Evolutionary conservation across 1,140 invertebrate species (phyloP).

Genomic region (Cyphomyrmex costatus): DNA sequence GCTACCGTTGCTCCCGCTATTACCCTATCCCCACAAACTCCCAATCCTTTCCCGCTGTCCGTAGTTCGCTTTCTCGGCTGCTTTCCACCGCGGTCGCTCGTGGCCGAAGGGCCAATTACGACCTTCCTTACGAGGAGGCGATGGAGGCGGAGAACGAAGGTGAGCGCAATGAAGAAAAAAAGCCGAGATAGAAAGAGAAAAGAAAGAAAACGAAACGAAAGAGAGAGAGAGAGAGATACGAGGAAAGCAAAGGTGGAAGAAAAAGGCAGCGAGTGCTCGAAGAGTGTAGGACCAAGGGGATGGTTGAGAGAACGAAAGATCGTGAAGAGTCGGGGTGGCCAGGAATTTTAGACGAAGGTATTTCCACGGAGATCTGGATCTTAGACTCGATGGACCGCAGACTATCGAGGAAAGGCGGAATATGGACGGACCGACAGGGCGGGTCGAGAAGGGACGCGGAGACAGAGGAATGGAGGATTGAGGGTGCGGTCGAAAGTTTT

Average conservation of each 20-base stretch:
- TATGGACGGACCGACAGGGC: constrained; percentile 12
- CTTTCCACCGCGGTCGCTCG: constrained; percentile 43
- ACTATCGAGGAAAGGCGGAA: constrained; percentile 32
- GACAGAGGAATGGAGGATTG: constrained; percentile 16
- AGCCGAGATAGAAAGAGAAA: neutral
- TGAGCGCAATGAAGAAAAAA: constrained; percentile 29
- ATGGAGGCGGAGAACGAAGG: constrained; percentile 30
- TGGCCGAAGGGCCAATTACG: constrained; percentile 78
- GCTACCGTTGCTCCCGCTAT: constrained; percentile 48
- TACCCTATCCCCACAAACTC: constrained; percentile 56
- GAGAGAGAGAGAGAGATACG: neutral
- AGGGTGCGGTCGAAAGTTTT: constrained; percentile 65
- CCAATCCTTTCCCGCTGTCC: constrained; percentile 53
- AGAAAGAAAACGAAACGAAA: constrained; percentile 43
- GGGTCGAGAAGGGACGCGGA: constrained; percentile 16
- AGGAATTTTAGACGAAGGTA: constrained; percentile 39
- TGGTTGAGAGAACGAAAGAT: constrained; percentile 34
- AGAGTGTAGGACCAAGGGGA: constrained; percentile 25
- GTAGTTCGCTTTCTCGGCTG: constrained; percentile 40
- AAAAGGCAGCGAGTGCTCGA: constrained; percentile 22
- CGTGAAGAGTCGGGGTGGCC: constrained; percentile 14
- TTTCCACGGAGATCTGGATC: constrained; percentile 64
- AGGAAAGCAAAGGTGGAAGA: neutral
- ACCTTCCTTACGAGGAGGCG: constrained; percentile 53
- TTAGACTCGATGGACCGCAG: constrained; percentile 30